Evolutionary conservation across 2,888 invertebrate genomes (phyloP).

Genomic region (Parelbella ahira): DNA sequence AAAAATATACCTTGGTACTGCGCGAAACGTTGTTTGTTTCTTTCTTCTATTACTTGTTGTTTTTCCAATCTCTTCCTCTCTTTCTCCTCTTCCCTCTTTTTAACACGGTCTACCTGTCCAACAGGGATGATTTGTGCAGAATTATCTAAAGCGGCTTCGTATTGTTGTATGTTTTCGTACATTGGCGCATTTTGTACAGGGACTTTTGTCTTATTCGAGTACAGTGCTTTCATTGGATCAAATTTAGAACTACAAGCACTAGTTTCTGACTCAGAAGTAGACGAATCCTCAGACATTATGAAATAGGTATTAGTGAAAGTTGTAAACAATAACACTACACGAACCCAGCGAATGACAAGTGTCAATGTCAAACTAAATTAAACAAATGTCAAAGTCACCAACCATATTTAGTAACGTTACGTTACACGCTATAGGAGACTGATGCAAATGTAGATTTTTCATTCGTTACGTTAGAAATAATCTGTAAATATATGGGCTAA

Average conservation of each 20-base stretch:
- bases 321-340: no score
- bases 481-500: no score
- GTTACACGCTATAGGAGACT: no score
- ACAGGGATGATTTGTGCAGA: conserved; percentile 42
- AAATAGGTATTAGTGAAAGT: no score
- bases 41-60: conserved; percentile 50
- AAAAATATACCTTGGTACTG: conserved; percentile 59
- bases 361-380: no score
- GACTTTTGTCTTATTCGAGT: conserved; percentile 75
- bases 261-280: conserved; percentile 64
- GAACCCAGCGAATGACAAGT: no score
- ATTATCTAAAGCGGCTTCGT: conserved; percentile 50
- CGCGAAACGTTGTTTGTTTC: conserved; percentile 63
- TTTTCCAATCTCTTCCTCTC: conserved; percentile 41
- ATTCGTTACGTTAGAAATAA: no score
- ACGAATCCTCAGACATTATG: conserved; percentile 58
- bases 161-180: conserved; percentile 86
- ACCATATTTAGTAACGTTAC: no score
- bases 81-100: conserved; percentile 57
- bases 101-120: conserved; percentile 47
- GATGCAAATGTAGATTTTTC: no score
- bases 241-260: conserved; percentile 75
- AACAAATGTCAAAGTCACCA: no score
- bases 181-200: conserved; percentile 80
- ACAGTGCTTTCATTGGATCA: conserved; percentile 86